These are phyloP conservation scores for Ariolimax columbianus DNA, from an alignment of 2,888 invertebrate species.

Conservation along the genomic window DNA sequence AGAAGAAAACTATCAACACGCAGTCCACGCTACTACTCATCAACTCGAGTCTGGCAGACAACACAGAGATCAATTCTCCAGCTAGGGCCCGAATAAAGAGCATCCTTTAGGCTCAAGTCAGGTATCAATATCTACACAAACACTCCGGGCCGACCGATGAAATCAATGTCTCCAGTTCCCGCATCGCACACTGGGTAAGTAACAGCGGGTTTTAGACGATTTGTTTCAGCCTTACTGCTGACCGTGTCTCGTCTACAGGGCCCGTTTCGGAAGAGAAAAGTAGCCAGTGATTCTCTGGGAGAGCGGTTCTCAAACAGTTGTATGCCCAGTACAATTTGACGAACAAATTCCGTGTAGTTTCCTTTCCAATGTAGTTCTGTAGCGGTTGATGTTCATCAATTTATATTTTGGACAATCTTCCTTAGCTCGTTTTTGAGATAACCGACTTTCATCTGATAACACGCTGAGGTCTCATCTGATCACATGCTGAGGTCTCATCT, in stretches of 20 bases:
- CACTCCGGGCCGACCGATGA: background rate
- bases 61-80: background rate
- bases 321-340: too few relatives aligned
- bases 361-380: too few relatives aligned
- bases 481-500: too few relatives aligned
- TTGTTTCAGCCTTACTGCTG: background rate
- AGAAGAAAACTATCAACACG: too few relatives aligned
- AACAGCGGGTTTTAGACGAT: background rate
- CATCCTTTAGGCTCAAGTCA: background rate
- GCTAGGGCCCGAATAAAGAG: background rate
- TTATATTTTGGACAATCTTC: too few relatives aligned
- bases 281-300: background rate
- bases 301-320: background rate
- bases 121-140: constrained; percentile 6
- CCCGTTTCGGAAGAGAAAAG: background rate
- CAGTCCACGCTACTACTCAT: too few relatives aligned
- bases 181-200: background rate
- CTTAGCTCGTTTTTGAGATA: too few relatives aligned
- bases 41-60: background rate
- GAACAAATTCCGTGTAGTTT: too few relatives aligned
- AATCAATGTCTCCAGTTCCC: constrained; percentile 14
- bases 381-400: too few relatives aligned
- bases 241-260: background rate
- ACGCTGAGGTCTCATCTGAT: too few relatives aligned
- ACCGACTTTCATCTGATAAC: too few relatives aligned